Conservation (phyloP, 2,113 vertebrate genomes). For the Melospiza melodia region DNA sequence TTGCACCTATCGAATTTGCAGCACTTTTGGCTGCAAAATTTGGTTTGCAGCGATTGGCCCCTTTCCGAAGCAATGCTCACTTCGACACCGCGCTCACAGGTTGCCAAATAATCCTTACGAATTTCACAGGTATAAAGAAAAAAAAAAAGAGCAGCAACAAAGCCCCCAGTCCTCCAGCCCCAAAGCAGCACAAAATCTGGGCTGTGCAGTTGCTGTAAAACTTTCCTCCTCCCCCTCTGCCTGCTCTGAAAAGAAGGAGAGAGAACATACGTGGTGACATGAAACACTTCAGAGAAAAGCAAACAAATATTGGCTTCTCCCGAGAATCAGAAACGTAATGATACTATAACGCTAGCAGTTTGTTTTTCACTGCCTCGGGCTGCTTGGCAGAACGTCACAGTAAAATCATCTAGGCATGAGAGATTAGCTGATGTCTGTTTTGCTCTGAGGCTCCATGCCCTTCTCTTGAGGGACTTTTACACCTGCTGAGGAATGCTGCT, state of each 20-base stretch:
- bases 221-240: neutral
- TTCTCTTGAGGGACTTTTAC: conserved; percentile 10
- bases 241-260: neutral
- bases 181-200: neutral
- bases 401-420: conserved; percentile 57
- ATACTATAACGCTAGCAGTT: conserved; percentile 59
- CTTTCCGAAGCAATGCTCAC: neutral
- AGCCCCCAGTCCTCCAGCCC: neutral
- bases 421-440: conserved; percentile 51
- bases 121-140: neutral
- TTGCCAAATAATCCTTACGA: neutral
- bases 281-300: conserved; percentile 63
- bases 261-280: conserved; percentile 23
- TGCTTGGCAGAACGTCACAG: conserved; percentile 49
- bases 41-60: neutral
- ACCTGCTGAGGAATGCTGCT: conserved; percentile 44
- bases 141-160: neutral
- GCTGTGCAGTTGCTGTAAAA: neutral
- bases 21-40: neutral
- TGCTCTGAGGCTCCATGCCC: neutral
- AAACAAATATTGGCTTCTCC: conserved; percentile 64
- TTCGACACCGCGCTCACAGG: accelerated
- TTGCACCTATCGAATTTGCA: neutral
- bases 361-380: conserved; percentile 67
- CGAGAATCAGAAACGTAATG: conserved; percentile 63